A percentile compares a stretch with the other conserved stretches of the same genome.
Evolutionary conservation across 1,140 invertebrate genomes (phyloP).

Genomic region (Papilio glaucus): DNA sequence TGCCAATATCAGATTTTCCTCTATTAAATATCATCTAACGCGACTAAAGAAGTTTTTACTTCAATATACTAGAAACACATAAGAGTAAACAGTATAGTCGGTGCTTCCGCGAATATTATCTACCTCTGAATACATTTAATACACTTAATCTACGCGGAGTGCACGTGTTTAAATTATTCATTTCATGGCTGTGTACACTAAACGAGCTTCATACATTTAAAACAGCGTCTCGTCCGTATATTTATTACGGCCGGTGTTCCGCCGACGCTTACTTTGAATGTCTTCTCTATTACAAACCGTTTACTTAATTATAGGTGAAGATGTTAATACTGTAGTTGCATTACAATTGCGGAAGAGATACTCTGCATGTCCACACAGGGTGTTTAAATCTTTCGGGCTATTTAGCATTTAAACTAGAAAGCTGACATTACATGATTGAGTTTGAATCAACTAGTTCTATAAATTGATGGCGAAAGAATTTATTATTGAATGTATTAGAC

Average conservation of each 20-base stretch:
- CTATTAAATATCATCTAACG: too few relatives aligned
- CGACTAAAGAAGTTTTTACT: too few relatives aligned
- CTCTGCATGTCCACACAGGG: too few relatives aligned
- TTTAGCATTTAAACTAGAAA: too few relatives aligned
- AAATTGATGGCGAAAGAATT: too few relatives aligned
- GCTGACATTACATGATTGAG: too few relatives aligned
- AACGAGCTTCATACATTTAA: conserved; percentile 34
- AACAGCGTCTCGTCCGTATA: neutral
- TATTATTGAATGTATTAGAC: too few relatives aligned
- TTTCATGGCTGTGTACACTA: conserved; percentile 18
- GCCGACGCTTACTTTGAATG: neutral
- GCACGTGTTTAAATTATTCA: conserved; percentile 35
- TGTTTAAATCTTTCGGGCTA: too few relatives aligned
- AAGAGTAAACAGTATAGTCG: neutral
- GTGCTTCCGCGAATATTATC: conserved; percentile 8
- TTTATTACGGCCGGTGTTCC: conserved; percentile 33
- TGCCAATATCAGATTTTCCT: too few relatives aligned
- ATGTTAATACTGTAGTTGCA: neutral
- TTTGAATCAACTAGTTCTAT: too few relatives aligned
- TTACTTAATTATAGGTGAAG: neutral
- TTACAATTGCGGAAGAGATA: too few relatives aligned
- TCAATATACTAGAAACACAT: too few relatives aligned
- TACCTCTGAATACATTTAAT: conserved; percentile 3
- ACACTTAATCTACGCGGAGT: conserved; percentile 1
- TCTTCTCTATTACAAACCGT: conserved; percentile 5